Evolutionary conservation across 1,140 invertebrate genomes (phyloP).

Genomic region (Drosophila funebris): DNA sequence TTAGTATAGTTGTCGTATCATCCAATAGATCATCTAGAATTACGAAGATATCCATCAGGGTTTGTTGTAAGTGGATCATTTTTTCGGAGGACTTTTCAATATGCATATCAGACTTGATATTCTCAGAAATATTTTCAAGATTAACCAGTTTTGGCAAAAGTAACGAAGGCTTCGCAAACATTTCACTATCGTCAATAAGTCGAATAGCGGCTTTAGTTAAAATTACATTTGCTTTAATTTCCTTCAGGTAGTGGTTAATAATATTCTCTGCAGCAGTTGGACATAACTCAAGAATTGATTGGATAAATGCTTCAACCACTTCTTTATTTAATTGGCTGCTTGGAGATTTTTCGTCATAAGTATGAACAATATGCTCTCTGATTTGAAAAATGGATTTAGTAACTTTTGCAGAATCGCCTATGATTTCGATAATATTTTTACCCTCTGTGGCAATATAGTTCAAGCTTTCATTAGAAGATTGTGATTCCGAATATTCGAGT

Average conservation of each 20-base stretch:
- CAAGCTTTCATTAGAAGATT: no score
- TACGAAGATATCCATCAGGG: conserved; percentile 65
- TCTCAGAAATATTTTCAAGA: conserved; percentile 50
- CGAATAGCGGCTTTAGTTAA: conserved; percentile 47
- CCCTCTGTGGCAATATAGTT: no score
- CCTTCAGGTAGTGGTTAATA: conserved; percentile 38
- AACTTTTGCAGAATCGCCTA: conserved; percentile 34
- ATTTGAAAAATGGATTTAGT: conserved; percentile 64
- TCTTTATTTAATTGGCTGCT: conserved; percentile 25
- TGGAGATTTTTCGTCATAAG: conserved; percentile 57
- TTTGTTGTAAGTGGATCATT: conserved; percentile 64
- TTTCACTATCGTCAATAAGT: conserved; percentile 50
- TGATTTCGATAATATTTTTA: conserved; percentile 47
- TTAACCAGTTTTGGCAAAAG: conserved; percentile 56
- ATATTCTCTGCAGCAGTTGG: conserved; percentile 46
- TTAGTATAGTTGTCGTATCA: conserved; percentile 36
- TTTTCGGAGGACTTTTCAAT: conserved; percentile 61
- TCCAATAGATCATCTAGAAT: conserved; percentile 65
- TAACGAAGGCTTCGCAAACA: conserved; percentile 53
- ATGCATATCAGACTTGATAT: conserved; percentile 28
- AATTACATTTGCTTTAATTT: conserved; percentile 59
- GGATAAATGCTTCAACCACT: conserved; percentile 56
- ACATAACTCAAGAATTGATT: conserved; percentile 44
- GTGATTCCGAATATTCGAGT: no score
- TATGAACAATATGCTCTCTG: conserved; percentile 76